Conservation (phyloP, 2,888 invertebrate species). For the Cylindroiulus punctatus region DNA sequence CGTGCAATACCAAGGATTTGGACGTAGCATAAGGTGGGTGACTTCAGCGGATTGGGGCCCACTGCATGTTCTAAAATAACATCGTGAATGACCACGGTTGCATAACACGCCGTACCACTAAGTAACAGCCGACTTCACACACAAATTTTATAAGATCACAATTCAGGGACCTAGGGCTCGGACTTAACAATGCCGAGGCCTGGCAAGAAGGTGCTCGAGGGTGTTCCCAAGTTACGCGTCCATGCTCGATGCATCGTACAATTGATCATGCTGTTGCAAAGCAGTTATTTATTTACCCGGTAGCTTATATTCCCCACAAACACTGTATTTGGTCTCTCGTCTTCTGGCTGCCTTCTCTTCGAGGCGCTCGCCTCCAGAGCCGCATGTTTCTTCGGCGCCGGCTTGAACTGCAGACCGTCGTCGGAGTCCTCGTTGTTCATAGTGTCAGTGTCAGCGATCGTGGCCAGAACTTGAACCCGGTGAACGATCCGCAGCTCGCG, state of each 20-base stretch:
- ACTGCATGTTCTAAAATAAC: no score
- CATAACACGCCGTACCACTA: no score
- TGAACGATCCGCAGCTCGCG: neutral
- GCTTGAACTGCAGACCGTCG: neutral
- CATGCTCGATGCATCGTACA: neutral
- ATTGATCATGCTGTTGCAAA: neutral
- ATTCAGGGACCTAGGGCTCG: no score
- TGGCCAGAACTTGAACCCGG: neutral
- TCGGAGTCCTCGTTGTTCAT: neutral
- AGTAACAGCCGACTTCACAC: no score
- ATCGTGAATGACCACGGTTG: no score
- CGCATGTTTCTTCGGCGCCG: neutral
- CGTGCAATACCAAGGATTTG: no score
- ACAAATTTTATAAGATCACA: no score
- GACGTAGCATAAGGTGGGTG: no score
- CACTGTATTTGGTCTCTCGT: neutral
- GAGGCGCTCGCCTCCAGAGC: neutral
- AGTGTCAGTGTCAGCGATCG: neutral
- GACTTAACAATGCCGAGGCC: no score
- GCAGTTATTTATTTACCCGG: constrained; percentile 26
- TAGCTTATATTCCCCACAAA: constrained; percentile 47
- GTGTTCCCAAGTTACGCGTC: no score
- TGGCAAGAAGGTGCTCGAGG: no score
- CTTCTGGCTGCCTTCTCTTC: constrained; percentile 3
- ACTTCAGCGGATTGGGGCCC: no score